A percentile compares a stretch with the other conserved stretches of the same genome.
These are phyloP conservation scores for Brachionus rotundiformis DNA, from an alignment of 1,140 invertebrate genomes.

Conservation along the genomic window DNA sequence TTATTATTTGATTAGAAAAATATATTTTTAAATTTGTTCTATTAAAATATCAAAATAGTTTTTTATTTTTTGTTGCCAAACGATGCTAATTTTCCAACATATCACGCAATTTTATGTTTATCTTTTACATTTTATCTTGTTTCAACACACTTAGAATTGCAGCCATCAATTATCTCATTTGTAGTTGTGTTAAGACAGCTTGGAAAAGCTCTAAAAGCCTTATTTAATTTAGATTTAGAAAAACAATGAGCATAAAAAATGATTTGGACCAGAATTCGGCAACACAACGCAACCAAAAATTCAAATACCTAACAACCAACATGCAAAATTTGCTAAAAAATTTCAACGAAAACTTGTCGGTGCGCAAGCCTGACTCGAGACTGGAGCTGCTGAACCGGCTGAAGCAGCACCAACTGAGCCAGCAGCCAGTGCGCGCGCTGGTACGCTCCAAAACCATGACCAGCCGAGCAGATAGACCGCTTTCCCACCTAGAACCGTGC, in stretches of 20 bases:
- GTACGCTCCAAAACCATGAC: not conserved
- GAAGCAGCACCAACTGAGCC: not conserved
- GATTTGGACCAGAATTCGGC: not conserved
- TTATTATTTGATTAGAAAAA: not conserved
- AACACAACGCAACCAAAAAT: slow-evolving; percentile 14
- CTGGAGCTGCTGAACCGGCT: not conserved
- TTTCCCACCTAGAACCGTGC: not conserved
- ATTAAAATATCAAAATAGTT: slow-evolving; percentile 10
- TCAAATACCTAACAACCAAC: slow-evolving; percentile 43
- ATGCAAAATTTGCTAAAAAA: slow-evolving; percentile 46
- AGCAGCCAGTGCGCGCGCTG: not conserved
- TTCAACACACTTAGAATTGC: not conserved
- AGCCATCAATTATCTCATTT: not conserved
- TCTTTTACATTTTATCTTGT: not conserved
- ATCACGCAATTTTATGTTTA: not conserved
- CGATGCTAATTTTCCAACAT: not conserved
- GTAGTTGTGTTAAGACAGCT: not conserved
- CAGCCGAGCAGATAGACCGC: not conserved
- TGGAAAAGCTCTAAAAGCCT: too few species aligned
- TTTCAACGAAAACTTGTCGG: slow-evolving; percentile 5
- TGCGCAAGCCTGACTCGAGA: not conserved
- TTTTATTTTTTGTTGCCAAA: too few species aligned
- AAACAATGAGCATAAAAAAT: not conserved
- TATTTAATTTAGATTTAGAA: slow-evolving; percentile 19
- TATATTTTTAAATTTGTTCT: not conserved